Percentiles rank a stretch among this genome's conserved stretches.
Evolutionary conservation across 2,797 vertebrate genomes (phyloP).

Genomic region (Mormyrops attenuatus): DNA sequence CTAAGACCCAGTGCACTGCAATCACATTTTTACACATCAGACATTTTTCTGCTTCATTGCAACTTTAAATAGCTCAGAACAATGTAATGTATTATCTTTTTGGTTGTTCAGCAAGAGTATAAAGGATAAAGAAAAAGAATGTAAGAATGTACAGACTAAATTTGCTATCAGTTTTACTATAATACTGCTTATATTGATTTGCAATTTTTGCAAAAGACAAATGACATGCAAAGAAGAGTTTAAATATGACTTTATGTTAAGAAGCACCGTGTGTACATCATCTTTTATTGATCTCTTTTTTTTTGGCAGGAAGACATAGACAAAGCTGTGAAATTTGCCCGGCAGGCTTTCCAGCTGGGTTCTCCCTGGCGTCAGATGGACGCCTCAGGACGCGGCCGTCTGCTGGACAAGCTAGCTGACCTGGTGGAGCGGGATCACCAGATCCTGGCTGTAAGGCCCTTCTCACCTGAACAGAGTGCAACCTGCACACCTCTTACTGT

Average conservation of each 20-base stretch:
- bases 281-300: background rate
- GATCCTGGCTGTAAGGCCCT: conserved; percentile 64
- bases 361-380: conserved; percentile 82
- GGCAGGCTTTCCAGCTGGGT: conserved; percentile 73
- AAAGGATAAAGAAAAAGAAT: background rate
- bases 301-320: conserved; percentile 68
- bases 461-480: background rate
- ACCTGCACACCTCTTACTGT: background rate
- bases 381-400: conserved; percentile 71
- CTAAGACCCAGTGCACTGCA: background rate
- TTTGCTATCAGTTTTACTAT: background rate
- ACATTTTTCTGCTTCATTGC: background rate
- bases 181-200: background rate
- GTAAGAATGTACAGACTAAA: background rate
- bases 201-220: background rate
- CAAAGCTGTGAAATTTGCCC: conserved; percentile 75
- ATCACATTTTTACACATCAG: background rate
- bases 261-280: background rate
- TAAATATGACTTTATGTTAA: background rate
- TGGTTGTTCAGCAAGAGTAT: background rate
- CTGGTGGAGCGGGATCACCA: conserved; percentile 74
- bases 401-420: conserved; percentile 73
- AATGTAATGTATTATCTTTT: background rate
- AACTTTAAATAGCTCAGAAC: background rate
- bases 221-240: background rate